Conservation (phyloP, 2,797 vertebrate species). For the Gouania willdenowi region DNA sequence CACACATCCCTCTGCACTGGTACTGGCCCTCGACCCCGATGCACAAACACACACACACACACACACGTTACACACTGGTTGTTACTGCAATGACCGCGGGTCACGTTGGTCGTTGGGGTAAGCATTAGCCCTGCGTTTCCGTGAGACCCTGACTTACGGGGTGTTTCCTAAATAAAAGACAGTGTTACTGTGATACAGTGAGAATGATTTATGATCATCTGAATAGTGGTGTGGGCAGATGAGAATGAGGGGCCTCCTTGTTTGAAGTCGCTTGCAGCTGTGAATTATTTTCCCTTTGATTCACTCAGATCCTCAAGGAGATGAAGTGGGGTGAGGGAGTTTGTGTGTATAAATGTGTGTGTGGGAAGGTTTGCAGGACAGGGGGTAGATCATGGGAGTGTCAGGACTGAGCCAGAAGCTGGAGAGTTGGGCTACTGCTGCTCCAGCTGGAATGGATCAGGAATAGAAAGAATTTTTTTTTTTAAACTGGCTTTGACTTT, state of each 20-base stretch:
- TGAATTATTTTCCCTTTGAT: slow-evolving; percentile 73
- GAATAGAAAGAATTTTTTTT: slow-evolving; percentile 41
- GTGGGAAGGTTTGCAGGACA: slow-evolving; percentile 26
- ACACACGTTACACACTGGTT: slow-evolving; percentile 18
- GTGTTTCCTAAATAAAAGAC: slow-evolving; percentile 70
- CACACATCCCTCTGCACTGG: slow-evolving; percentile 47
- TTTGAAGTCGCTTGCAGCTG: slow-evolving; percentile 70
- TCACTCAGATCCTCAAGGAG: slow-evolving; percentile 35
- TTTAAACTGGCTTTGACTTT: slow-evolving; percentile 45
- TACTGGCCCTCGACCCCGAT: slow-evolving; percentile 24
- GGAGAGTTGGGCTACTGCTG: slow-evolving; percentile 47
- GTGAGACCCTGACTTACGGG: slow-evolving; percentile 51
- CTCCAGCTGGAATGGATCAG: slow-evolving; percentile 63
- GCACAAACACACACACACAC: slow-evolving; percentile 14
- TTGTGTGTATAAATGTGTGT: slow-evolving; percentile 27
- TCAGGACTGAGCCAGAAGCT: slow-evolving; percentile 35
- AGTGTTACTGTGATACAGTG: slow-evolving; percentile 58
- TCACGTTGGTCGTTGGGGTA: slow-evolving; percentile 44
- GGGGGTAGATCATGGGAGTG: slow-evolving; percentile 69
- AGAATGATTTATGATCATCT: slow-evolving; percentile 64
- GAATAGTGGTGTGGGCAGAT: slow-evolving; percentile 36
- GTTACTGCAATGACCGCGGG: slow-evolving; percentile 39
- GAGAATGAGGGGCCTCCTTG: slow-evolving; percentile 52
- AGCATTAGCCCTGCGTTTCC: slow-evolving; percentile 35
- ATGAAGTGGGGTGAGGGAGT: slow-evolving; percentile 56